A percentile compares a stretch with the other conserved stretches of the same genome.
phyloP scores from a whole-genome alignment of 2,113 vertebrate genomes.

The Cyanistes caeruleus region DNA sequence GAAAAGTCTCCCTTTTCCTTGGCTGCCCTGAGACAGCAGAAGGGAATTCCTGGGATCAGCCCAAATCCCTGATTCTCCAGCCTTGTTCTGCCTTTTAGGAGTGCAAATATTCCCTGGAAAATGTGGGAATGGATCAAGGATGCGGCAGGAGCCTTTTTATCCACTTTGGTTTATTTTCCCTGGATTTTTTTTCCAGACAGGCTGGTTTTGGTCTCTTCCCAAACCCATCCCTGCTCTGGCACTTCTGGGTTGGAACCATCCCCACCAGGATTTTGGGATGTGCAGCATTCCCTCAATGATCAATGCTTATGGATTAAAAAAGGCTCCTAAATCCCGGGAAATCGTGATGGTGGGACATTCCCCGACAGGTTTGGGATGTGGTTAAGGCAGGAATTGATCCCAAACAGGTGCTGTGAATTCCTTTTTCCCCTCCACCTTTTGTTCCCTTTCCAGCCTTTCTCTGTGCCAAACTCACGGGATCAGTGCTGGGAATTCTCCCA shows the following conservation, averaged over 20 bases:
- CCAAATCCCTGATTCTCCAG: conserved; percentile 17
- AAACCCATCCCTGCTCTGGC: background rate
- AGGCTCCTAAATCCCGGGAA: background rate
- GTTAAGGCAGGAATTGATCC: background rate
- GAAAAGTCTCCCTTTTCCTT: background rate
- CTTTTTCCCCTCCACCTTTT: background rate
- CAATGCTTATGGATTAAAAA: accelerated
- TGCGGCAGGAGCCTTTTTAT: background rate
- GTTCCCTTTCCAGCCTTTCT: conserved; percentile 34
- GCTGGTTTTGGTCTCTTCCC: background rate
- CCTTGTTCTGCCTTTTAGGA: conserved; percentile 23
- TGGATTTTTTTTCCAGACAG: accelerated
- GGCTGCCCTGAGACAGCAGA: background rate
- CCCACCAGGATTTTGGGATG: background rate
- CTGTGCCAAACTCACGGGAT: background rate
- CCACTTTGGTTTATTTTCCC: background rate
- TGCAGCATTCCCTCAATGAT: background rate
- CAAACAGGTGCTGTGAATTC: background rate
- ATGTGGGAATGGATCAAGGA: background rate
- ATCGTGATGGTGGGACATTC: accelerated
- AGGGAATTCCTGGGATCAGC: background rate
- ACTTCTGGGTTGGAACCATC: background rate
- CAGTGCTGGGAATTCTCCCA: accelerated
- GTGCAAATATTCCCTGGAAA: conserved; percentile 30
- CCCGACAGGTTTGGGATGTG: background rate